A percentile compares a stretch with the other conserved stretches of the same genome.
Evolutionary conservation across 2,113 vertebrate genomes (phyloP).

Genomic region (Crypturellus undulatus): DNA sequence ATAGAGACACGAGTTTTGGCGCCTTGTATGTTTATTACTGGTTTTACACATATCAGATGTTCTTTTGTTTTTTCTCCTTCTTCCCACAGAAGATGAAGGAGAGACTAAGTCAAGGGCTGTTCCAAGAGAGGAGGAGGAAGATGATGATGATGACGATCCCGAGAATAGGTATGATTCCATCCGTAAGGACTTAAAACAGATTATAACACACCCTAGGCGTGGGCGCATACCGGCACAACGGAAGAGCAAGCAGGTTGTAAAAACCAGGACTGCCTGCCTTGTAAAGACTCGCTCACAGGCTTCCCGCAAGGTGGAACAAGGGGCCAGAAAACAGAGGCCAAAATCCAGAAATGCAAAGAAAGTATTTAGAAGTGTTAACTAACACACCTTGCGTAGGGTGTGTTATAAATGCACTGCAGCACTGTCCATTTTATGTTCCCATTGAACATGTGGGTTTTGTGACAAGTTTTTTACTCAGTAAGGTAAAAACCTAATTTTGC

Average conservation of each 20-base stretch:
- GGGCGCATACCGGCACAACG: constrained; percentile 78
- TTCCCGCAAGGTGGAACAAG: constrained; percentile 80
- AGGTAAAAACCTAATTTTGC: background rate
- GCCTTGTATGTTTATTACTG: background rate
- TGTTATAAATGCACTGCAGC: constrained; percentile 66
- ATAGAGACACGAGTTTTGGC: fast-evolving
- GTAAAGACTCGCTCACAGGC: constrained; percentile 81
- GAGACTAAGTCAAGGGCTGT: constrained; percentile 81
- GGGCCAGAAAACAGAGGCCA: constrained; percentile 80
- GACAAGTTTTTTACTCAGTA: constrained; percentile 3
- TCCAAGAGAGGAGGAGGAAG: constrained; percentile 86
- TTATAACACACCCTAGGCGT: constrained; percentile 85
- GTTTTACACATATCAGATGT: background rate
- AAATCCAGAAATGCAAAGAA: constrained; percentile 78
- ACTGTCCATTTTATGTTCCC: constrained; percentile 42
- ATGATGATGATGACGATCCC: constrained; percentile 92
- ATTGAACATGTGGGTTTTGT: constrained; percentile 36
- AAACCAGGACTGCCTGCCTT: constrained; percentile 76
- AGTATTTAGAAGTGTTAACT: constrained; percentile 60
- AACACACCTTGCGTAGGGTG: constrained; percentile 74
- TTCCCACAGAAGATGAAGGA: constrained; percentile 88
- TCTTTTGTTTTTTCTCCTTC: background rate
- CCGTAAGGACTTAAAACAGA: constrained; percentile 81
- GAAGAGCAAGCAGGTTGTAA: constrained; percentile 78
- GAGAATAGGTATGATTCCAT: constrained; percentile 98